phyloP scores from a whole-genome alignment of 2,797 vertebrate genomes.

The Pteronotus mesoamericanus region DNA sequence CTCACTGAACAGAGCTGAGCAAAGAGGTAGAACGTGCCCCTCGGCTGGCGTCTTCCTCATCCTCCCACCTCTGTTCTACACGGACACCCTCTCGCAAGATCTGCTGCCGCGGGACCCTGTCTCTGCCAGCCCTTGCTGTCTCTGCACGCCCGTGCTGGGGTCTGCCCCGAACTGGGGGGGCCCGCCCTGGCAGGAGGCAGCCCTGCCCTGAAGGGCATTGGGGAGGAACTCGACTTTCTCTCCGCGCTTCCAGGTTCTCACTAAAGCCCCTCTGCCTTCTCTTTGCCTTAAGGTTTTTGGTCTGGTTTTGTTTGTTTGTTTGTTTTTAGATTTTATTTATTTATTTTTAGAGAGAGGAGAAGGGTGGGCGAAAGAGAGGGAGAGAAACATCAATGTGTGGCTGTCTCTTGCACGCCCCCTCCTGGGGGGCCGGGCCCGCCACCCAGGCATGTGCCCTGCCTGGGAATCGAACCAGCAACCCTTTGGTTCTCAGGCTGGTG shows the following conservation, averaged over 20 bases:
- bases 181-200: background rate
- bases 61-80: background rate
- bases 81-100: background rate
- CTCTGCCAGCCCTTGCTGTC: background rate
- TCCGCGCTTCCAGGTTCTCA: background rate
- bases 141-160: background rate
- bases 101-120: rapidly evolving
- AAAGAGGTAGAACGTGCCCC: background rate
- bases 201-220: background rate
- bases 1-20: background rate
- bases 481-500: too few species aligned
- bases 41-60: background rate
- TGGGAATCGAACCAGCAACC: too few species aligned
- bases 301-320: too few species aligned
- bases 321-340: too few species aligned
- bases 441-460: too few species aligned
- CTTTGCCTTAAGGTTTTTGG: background rate
- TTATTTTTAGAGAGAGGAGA: too few species aligned
- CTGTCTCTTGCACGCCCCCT: too few species aligned
- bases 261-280: background rate
- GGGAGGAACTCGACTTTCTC: background rate
- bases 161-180: rapidly evolving
- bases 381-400: too few species aligned
- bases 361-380: too few species aligned
- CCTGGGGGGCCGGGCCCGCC: too few species aligned